These are phyloP conservation scores for Rhegmatorhina hoffmannsi DNA, from an alignment of 2,113 vertebrate genomes.

Conservation along the genomic window DNA sequence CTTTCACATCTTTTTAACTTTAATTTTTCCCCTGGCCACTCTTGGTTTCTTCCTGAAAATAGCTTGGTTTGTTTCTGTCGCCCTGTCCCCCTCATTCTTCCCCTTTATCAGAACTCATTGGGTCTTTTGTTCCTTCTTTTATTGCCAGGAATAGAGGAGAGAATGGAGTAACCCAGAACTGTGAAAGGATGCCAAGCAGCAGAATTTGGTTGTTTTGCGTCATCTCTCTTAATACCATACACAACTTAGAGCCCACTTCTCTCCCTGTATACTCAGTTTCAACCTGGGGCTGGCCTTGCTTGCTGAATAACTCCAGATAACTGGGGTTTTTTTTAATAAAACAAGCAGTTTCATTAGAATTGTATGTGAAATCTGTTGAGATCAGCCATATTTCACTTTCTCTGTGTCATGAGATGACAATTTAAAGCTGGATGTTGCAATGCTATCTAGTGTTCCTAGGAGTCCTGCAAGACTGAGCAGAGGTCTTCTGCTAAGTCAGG, in stretches of 20 bases:
- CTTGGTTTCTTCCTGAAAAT: background rate
- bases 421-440: background rate
- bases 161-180: background rate
- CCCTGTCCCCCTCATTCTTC: background rate
- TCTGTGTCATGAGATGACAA: background rate
- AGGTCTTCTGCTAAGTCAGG: background rate
- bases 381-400: background rate
- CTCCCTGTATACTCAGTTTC: background rate
- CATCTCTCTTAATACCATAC: background rate
- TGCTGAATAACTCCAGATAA: background rate
- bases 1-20: background rate
- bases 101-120: background rate
- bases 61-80: background rate
- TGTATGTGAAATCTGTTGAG: background rate
- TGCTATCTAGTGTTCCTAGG: background rate
- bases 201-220: background rate
- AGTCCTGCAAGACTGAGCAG: background rate
- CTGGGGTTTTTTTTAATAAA: background rate
- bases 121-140: background rate
- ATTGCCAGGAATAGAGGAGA: background rate
- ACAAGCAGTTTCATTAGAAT: background rate
- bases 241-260: background rate
- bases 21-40: background rate
- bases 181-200: background rate
- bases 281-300: background rate